phyloP scores from a whole-genome alignment of 2,113 vertebrate genomes.

The Pseudorectes ferrugineus region DNA sequence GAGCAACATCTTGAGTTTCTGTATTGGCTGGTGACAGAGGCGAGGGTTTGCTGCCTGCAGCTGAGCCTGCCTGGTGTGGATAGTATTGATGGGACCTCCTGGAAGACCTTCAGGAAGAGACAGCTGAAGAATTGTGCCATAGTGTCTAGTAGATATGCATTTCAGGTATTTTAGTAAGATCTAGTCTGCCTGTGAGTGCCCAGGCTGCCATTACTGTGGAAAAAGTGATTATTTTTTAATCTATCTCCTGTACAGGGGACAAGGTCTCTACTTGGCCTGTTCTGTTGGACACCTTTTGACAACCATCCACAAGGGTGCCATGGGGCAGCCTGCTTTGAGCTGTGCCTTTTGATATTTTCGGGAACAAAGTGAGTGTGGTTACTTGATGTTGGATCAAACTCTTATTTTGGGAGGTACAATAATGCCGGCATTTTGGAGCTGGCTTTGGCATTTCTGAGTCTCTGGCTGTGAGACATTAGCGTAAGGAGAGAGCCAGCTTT shows the following conservation, averaged over 20 bases:
- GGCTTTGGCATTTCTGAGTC: not conserved
- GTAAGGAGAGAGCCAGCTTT: not conserved
- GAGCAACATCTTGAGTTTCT: not conserved
- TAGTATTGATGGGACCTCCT: not conserved
- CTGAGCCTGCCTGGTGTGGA: not conserved
- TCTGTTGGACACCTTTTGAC: not conserved
- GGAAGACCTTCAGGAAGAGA: not conserved
- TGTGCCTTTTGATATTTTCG: not conserved
- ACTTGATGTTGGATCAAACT: not conserved
- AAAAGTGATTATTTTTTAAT: not conserved
- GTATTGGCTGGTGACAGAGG: not conserved
- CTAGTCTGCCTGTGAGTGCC: not conserved
- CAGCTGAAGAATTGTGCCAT: not conserved
- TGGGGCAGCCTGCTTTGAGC: not conserved
- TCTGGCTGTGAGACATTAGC: not conserved
- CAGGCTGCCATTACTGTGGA: not conserved
- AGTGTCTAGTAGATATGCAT: not conserved
- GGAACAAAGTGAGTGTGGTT: not conserved
- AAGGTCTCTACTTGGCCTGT: not conserved
- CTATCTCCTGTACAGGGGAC: accelerated
- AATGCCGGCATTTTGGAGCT: accelerated
- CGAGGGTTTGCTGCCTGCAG: not conserved
- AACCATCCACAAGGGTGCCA: not conserved
- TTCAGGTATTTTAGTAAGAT: not conserved
- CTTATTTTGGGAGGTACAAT: not conserved